Evolutionary conservation across 2,113 vertebrate genomes (phyloP), one percentile per base, ranked within the genome.

Genomic region (Ailurus styani): DNA sequence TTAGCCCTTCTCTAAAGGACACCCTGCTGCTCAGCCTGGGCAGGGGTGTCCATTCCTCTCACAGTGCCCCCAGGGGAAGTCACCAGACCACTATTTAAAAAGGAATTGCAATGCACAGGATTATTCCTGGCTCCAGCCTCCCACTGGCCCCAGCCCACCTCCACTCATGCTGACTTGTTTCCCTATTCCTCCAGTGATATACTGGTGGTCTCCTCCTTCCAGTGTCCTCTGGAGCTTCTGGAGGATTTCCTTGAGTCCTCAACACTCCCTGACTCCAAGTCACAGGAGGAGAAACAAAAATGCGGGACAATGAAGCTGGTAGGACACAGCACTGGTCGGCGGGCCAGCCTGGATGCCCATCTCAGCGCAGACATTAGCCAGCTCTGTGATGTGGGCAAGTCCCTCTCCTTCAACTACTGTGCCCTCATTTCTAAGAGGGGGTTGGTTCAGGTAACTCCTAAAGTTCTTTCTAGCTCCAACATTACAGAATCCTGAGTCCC

Each of bases 321-420:
- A 23, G 40, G 27, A 0, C 9, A 29, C 0, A 9, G 45, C 17
- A 15, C 62, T 1, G 0, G 12, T 27, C 50, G 37, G 6, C 0
- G 0, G n/a, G 66, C 6, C 21, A 45, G 14, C 72, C 94, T 20
- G 50, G 60, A 15, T 40, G 57, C 40, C 9, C 5, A 10, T 34
- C 77, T 82, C 85, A 21, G 47, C 31, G 52, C 64, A 1, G 20
- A 12, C 27, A 6, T 0, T 29, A 15, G 21, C 14, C 52, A 27
- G 25, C 31, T 45, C 29, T 21, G 57, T 40, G 52, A 42, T 52
- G 20, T 2, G 31, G 57, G 50, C 42, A 60, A 9, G n/a, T 68
- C 18, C 2, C 20, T 73, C 17, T 37, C 42, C 31, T 17, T 42
- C 37, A 40, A 52, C 15, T 27, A 34, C 47, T 15, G 3, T 0